Base-by-base conservation (phyloP, 2,113 vertebrate genomes). In the Murina feae region DNA sequence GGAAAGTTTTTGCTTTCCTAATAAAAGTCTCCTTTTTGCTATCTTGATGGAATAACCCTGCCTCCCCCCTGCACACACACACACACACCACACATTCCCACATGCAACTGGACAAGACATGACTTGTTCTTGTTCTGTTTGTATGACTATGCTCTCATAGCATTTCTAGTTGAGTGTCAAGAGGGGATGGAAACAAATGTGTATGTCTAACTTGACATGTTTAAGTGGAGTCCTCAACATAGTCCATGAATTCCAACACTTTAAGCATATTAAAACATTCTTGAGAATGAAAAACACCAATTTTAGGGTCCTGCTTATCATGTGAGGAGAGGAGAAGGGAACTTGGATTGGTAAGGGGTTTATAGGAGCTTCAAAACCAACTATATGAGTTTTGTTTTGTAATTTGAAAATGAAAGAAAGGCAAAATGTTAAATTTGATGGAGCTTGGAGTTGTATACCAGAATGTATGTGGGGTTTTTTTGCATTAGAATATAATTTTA, bases 381-480 rank as follows among this genome's bases (percentile, higher is more conserved):
- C 47, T 86, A 2, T 51, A n/a, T n/a, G n/a, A 51, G 32, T 12
- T 18, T 68, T 16, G 3, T 35, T 80, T 80, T 93, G 1, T 66
- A 91, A 86, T 72, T 82, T 71, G 63, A 88, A 91, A 74, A 51
- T 30, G 16, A 85, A 93, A 80, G 9, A 93, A 68, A 74, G 55
- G 25, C 6, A 28, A 93, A 93, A 95, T 63, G 51, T 79, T 74
- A 55, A 92, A 65, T 75, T 79, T 53, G 86, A 72, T 72, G 60
- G 21, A 81, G 4, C 66, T 60, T 94, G 28, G n/a, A 85, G 25
- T 75, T 89, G 21, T 8, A 14, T 60, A 60, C 20, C 58, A 20
- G 3, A 37, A 5, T 90, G n/a, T n/a, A n/a, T n/a, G n/a, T n/a
- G n/a, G 16, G 44, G 44, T 44, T 82, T 74, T 71, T 75, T 88